Evolutionary conservation across 2,797 vertebrate genomes (phyloP).

Genomic region (Hippopotamyrus pictus): DNA sequence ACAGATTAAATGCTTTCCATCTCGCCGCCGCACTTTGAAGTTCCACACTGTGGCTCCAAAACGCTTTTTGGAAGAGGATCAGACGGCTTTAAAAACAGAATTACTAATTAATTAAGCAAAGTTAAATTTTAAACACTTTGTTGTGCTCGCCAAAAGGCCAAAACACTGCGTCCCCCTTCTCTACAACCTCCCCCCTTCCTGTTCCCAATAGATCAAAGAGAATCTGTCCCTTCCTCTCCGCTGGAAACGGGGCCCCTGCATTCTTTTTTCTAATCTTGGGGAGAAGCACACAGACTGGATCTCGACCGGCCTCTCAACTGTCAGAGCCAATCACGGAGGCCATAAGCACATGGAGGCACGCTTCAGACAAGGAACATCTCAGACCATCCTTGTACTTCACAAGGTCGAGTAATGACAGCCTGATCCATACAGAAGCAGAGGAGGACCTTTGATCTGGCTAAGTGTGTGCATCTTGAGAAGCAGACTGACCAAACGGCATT

Average conservation of each 20-base stretch:
- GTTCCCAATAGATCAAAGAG: constrained; percentile 84
- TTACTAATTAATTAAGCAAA: constrained; percentile 99
- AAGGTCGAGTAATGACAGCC: background rate
- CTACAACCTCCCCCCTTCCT: constrained; percentile 53
- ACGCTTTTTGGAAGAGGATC: constrained; percentile 97
- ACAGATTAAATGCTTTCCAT: constrained; percentile 69
- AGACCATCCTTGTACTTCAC: background rate
- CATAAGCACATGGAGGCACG: constrained; percentile 31
- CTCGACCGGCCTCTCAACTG: constrained; percentile 58
- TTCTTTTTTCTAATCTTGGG: constrained; percentile 47
- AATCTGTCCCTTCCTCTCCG: constrained; percentile 71
- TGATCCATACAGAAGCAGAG: background rate
- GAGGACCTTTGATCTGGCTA: background rate
- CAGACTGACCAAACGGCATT: background rate
- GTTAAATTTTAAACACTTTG: constrained; percentile 99
- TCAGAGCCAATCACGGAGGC: constrained; percentile 57
- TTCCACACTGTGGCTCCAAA: constrained; percentile 82
- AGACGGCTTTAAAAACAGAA: constrained; percentile 97
- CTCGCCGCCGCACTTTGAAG: constrained; percentile 86
- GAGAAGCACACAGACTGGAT: constrained; percentile 57
- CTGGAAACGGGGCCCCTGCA: constrained; percentile 50
- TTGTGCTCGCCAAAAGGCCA: constrained; percentile 93
- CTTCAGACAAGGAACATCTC: background rate
- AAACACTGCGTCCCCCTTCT: constrained; percentile 76
- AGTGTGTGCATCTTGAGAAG: background rate